phyloP scores from a whole-genome alignment of 2,113 vertebrate genomes.

The Vombatus ursinus region DNA sequence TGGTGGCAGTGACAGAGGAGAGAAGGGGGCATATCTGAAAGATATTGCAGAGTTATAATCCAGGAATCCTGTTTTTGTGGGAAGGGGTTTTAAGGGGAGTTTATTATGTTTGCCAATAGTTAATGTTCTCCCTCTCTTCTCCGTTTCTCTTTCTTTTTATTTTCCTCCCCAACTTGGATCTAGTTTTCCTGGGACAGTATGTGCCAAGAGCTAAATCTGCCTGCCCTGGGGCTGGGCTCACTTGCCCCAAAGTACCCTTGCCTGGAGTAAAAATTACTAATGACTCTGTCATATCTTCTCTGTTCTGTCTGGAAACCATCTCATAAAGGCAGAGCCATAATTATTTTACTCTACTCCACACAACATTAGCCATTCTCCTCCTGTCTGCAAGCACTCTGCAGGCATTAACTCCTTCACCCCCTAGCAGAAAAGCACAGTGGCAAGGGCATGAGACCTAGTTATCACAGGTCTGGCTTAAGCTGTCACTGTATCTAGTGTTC shows the following conservation, averaged over 20 bases:
- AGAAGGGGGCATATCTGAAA: neutral
- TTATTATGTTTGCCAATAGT: neutral
- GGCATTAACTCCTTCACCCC: conserved; percentile 34
- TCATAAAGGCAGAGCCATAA: neutral
- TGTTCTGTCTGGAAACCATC: neutral
- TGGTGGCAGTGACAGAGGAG: neutral
- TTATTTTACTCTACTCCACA: conserved; percentile 30
- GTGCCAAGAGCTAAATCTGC: neutral
- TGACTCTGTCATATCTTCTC: neutral
- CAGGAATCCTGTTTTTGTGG: neutral
- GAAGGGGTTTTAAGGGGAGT: neutral
- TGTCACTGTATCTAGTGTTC: neutral
- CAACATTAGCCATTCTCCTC: neutral
- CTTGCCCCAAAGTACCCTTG: neutral
- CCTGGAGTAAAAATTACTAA: neutral
- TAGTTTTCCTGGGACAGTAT: neutral
- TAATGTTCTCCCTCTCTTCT: neutral
- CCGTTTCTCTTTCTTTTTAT: neutral
- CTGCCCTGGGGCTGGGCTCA: neutral
- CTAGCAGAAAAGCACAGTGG: neutral
- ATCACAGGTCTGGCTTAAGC: neutral
- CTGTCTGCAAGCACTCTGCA: neutral
- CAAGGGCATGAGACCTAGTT: neutral
- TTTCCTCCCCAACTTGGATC: neutral
- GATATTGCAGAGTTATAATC: neutral